These are phyloP conservation scores for Parascotia fuliginaria DNA, from an alignment of 2,888 invertebrate species.

Conservation along the genomic window DNA sequence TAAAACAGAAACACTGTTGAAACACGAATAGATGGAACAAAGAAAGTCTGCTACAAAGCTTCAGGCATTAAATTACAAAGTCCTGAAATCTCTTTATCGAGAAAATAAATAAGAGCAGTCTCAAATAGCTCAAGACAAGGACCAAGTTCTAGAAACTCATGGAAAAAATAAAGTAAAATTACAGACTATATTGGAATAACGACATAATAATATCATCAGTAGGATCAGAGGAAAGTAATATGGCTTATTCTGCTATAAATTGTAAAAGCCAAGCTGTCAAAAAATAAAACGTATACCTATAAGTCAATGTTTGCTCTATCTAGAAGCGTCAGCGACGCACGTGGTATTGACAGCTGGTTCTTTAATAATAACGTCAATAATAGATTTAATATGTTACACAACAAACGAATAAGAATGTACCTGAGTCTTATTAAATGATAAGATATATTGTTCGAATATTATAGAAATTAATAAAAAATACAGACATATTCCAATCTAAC, in stretches of 20 bases:
- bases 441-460: too few relatives aligned
- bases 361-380: conserved; percentile 34
- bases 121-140: conserved; percentile 8
- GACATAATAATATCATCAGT: conserved; percentile 23
- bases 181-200: conserved; percentile 22
- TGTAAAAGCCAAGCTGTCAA: conserved; percentile 44
- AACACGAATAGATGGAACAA: neutral
- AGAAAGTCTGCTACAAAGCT: conserved; percentile 9
- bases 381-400: conserved; percentile 22
- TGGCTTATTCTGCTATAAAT: conserved; percentile 33
- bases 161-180: conserved; percentile 9
- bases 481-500: neutral
- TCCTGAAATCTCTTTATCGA: conserved; percentile 13
- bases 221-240: conserved; percentile 35
- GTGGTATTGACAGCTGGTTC: conserved; percentile 43
- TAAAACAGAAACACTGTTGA: neutral
- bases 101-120: conserved; percentile 9
- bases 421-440: too few relatives aligned
- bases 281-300: conserved; percentile 46
- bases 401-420: neutral
- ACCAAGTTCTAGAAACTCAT: conserved; percentile 8
- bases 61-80: conserved; percentile 15
- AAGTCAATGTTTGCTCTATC: conserved; percentile 38
- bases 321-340: conserved; percentile 37
- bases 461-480: too few relatives aligned